A percentile compares a stretch with the other conserved stretches of the same genome.
Evolutionary conservation across 2,888 invertebrate genomes (phyloP).

Genomic region (Nomada goodeniana): DNA sequence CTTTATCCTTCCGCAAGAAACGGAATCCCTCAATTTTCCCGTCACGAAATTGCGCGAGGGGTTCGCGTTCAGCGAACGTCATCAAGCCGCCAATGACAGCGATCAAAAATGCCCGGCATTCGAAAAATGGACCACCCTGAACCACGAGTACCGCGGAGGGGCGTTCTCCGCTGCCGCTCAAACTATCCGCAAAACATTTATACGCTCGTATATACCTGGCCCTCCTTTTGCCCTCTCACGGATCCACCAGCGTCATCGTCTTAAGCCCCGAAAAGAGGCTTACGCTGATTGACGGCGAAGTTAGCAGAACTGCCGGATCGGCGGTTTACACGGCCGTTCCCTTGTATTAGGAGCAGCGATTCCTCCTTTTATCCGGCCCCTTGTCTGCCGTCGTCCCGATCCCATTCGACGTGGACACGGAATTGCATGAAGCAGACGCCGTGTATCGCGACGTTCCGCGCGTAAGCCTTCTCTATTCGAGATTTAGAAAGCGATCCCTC

Average conservation of each 20-base stretch:
- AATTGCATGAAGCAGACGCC: conserved; percentile 14
- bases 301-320: conserved; percentile 68
- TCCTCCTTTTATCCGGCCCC: conserved; percentile 40
- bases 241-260: conserved; percentile 47
- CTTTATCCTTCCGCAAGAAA: no score
- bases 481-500: conserved; percentile 57
- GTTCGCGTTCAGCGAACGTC: no score
- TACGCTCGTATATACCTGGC: conserved; percentile 5
- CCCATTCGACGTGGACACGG: conserved; percentile 14
- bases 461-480: conserved; percentile 37
- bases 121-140: conserved; percentile 42
- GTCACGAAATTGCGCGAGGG: no score
- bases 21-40: no score
- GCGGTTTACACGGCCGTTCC: conserved; percentile 72
- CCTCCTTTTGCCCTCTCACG: conserved; percentile 30
- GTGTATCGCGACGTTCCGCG: conserved; percentile 21
- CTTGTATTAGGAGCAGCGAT: conserved; percentile 67
- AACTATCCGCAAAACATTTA: conserved; percentile 52
- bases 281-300: conserved; percentile 75
- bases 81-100: not conserved
- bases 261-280: conserved; percentile 74
- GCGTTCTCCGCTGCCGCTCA: not conserved
- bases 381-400: conserved; percentile 10
- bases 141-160: not conserved
- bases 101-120: not conserved